Evolutionary conservation across 2,113 vertebrate genomes (phyloP).

Genomic region (Tychaedon coryphoeus): DNA sequence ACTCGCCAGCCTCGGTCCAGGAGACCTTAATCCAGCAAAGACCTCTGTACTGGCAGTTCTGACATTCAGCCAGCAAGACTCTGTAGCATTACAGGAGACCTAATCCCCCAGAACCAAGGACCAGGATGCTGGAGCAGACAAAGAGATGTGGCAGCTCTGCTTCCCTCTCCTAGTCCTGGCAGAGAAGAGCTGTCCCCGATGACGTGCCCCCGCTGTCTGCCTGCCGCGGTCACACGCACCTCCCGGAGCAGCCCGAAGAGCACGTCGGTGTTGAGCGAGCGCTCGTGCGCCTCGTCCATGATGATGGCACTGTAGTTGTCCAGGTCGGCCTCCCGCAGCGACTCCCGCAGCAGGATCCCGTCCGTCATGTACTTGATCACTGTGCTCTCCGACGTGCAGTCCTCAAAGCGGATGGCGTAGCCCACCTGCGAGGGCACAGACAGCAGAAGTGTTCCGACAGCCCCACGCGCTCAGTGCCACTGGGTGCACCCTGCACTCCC

Average conservation of each 20-base stretch:
- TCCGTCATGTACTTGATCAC: constrained; percentile 99
- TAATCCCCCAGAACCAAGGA: background rate
- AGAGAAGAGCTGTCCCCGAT: background rate
- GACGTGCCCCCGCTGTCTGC: fast-evolving
- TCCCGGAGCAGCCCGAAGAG: constrained; percentile 96
- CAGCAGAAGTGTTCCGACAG: background rate
- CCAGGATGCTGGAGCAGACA: background rate
- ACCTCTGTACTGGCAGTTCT: background rate
- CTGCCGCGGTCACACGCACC: constrained; percentile 64
- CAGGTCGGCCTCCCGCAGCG: constrained; percentile 91
- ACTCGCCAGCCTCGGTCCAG: fast-evolving
- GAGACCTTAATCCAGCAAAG: background rate
- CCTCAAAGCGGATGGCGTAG: constrained; percentile 98
- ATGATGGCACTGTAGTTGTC: constrained; percentile 98
- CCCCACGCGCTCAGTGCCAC: fast-evolving
- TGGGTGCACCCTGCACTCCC: too few species aligned
- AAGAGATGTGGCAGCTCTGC: background rate
- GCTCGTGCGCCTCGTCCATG: constrained; percentile 97
- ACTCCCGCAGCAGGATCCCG: constrained; percentile 96
- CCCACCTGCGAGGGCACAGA: constrained; percentile 79
- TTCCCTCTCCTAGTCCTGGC: background rate
- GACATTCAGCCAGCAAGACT: background rate
- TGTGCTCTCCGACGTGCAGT: constrained; percentile 94
- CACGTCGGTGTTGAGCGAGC: constrained; percentile 94
- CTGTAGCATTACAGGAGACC: background rate